These are phyloP conservation scores for Todiramphus chloris DNA, from an alignment of 2,113 vertebrate genomes.

Conservation along the genomic window DNA sequence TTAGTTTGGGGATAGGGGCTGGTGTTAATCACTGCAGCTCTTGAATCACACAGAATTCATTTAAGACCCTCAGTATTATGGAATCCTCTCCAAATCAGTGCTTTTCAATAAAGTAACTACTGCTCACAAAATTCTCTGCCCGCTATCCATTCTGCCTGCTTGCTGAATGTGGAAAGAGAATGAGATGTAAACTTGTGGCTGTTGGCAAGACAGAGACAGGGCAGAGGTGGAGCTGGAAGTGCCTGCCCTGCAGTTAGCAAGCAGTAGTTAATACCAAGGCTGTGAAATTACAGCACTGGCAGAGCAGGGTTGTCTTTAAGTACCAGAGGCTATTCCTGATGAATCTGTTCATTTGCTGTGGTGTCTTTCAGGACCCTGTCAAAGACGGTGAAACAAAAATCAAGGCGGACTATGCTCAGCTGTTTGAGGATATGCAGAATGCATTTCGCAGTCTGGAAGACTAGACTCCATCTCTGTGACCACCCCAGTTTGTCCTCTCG, in stretches of 20 bases:
- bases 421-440: conserved; percentile 98
- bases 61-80: background rate
- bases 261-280: background rate
- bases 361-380: conserved; percentile 85
- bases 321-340: background rate
- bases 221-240: background rate
- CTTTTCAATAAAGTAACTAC: background rate
- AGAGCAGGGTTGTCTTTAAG: background rate
- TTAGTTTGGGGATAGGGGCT: background rate
- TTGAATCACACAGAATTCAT: background rate
- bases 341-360: background rate
- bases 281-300: background rate
- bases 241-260: background rate
- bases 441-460: conserved; percentile 96
- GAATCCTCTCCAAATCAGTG: background rate
- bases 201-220: background rate
- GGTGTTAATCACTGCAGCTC: background rate
- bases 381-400: conserved; percentile 96
- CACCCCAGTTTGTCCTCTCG: conserved; percentile 59
- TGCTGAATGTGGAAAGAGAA: background rate
- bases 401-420: conserved; percentile 91
- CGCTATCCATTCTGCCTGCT: background rate
- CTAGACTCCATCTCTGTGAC: conserved; percentile 67
- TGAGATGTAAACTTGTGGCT: background rate
- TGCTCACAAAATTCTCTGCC: background rate